Percentiles rank a stretch among this genome's conserved stretches.
These are phyloP conservation scores for Plagiodera versicolora DNA, from an alignment of 2,888 invertebrate species.

Conservation along the genomic window DNA sequence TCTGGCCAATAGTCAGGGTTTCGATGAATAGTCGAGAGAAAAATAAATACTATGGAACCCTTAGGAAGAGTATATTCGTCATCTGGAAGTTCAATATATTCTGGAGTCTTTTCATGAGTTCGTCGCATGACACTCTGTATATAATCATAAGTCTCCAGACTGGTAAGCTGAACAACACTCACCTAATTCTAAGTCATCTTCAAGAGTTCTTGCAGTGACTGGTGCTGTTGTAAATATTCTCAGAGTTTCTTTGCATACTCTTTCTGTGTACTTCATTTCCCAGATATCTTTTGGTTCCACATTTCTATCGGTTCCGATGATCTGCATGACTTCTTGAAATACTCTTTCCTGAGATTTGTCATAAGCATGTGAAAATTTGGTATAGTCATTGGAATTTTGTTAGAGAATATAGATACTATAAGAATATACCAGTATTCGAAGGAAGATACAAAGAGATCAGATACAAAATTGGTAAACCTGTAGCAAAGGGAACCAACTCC, in stretches of 20 bases:
- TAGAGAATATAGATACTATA: no score
- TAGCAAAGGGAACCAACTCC: no score
- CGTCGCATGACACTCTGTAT: no score
- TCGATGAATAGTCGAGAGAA: not conserved
- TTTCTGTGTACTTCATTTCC: constrained; percentile 34
- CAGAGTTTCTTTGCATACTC: constrained; percentile 37
- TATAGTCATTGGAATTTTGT: no score
- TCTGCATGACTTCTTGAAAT: constrained; percentile 31
- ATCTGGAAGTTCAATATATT: not conserved
- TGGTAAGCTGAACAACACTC: not conserved
- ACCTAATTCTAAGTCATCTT: not conserved
- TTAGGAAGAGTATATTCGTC: not conserved
- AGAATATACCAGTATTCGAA: no score
- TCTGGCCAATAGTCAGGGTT: not conserved
- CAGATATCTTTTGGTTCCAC: constrained; percentile 29
- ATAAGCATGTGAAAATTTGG: no score
- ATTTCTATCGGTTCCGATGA: constrained; percentile 26
- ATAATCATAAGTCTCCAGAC: no score
- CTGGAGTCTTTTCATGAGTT: no score
- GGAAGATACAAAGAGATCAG: no score
- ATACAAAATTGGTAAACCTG: no score
- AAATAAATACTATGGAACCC: not conserved
- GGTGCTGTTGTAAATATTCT: constrained; percentile 37
- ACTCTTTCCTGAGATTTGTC: constrained; percentile 30
- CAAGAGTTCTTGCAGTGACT: not conserved